Base-by-base conservation (phyloP, 2,888 invertebrate genomes). In the Rugalucina vietnamica region DNA sequence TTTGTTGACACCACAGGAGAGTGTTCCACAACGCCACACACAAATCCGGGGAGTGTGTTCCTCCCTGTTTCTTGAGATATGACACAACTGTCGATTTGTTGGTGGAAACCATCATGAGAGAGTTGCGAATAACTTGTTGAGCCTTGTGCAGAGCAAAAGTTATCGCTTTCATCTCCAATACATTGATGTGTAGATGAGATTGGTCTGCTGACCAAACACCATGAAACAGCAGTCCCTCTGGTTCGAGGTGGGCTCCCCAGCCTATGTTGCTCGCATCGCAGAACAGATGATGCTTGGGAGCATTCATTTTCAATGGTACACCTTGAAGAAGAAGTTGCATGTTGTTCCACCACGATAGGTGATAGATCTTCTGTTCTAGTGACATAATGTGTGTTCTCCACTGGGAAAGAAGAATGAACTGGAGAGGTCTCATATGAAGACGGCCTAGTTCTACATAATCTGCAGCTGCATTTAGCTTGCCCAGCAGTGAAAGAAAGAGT, bases 361-460 rank as follows among this genome's bases (percentile, higher is more conserved):
- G 65, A 39, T 60, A 34, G 8, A 81, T 71, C 3, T 24, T 24
- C 5, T 49, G 32, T 2, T 78, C 74, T 39, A 60, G 77, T 1
- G 49, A 49, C 0, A 69, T n/a, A 27, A 70, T 39, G 14, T 60
- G n/a, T 21, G 82, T 77, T n/a, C 10, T n/a, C 78, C 82, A 82
- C 18, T 69, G 65, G 10, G 54, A 29, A 1, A 74, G 36, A 1
- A 82, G 74, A 43, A 27, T 65, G 34, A 69, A 37, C 57, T 82
- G 78, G 27, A 82, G 69, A 27, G 73, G 74, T n/a, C 77, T 49
- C 34, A 77, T 76, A 54, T 82, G 78, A 12, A 82, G 73, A n/a
- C 73, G 29, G 39, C 74, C 77, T n/a, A 78, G 74, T 1, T 37
- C 50, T 36, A 82, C 69, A 32, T 78, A 49, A 18, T 82, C 76